These are phyloP conservation scores for Paracentrotus lividus DNA, from an alignment of 53 echinoderm and acorn worm genomes.

Conservation along the genomic window DNA sequence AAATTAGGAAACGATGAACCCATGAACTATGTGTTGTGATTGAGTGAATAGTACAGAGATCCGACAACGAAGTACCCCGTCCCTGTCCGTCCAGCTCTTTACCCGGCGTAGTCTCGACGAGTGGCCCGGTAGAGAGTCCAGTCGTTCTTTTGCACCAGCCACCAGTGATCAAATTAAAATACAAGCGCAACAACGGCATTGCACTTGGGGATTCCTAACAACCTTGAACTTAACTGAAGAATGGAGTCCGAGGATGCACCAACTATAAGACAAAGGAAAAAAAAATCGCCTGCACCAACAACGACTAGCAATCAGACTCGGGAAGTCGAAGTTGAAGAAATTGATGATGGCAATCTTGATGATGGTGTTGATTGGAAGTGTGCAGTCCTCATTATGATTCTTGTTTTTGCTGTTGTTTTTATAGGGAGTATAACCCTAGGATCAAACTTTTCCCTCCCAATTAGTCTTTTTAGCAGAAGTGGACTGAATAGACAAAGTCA, in stretches of 20 bases:
- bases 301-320: not conserved
- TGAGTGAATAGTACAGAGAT: not conserved
- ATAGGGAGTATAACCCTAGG: not conserved
- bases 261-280: slow-evolving; percentile 9
- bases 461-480: not conserved
- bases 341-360: not conserved
- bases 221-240: not conserved
- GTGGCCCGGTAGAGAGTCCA: not conserved
- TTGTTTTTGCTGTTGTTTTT: slow-evolving; percentile 29
- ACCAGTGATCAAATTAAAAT: too few relatives aligned
- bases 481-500: not conserved
- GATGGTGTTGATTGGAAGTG: slow-evolving; percentile 55
- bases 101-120: not conserved
- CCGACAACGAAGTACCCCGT: not conserved
- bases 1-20: too few relatives aligned
- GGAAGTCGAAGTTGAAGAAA: not conserved
- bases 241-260: not conserved
- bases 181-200: too few relatives aligned
- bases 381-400: slow-evolving; percentile 13
- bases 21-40: not conserved
- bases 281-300: not conserved
- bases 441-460: not conserved
- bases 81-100: not conserved
- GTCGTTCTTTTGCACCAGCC: too few relatives aligned
- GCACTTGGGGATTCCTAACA: not conserved